These are phyloP conservation scores for Chrysochloris asiatica DNA, from an alignment of 2,113 vertebrate species.

Conservation along the genomic window DNA sequence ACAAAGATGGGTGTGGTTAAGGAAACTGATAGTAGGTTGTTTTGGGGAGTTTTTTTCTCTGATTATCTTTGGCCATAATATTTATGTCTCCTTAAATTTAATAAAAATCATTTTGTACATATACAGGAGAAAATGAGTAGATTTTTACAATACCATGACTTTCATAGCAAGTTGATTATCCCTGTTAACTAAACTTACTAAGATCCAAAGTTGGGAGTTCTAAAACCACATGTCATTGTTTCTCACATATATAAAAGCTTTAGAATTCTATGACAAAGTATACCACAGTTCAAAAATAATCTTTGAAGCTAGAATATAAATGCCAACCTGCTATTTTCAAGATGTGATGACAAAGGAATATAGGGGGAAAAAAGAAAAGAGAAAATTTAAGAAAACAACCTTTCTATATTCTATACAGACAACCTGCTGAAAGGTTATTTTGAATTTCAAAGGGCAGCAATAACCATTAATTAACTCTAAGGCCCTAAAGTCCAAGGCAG, in stretches of 20 bases:
- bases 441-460: constrained; percentile 10
- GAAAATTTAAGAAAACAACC: neutral
- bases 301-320: neutral
- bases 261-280: neutral
- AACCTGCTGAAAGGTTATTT: neutral
- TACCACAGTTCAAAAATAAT: neutral
- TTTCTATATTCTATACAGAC: neutral
- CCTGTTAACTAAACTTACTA: neutral
- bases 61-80: neutral
- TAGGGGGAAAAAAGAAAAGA: too few relatives aligned
- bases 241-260: neutral
- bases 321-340: neutral
- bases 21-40: neutral
- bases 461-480: neutral
- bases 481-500: neutral
- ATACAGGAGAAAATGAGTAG: neutral
- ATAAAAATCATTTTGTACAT: neutral
- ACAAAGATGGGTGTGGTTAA: neutral
- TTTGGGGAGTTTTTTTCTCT: too few relatives aligned
- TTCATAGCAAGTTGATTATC: neutral
- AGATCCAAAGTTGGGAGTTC: too few relatives aligned
- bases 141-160: accelerated
- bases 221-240: neutral
- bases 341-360: neutral
- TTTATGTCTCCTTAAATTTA: neutral